Percentiles rank a stretch among this genome's conserved stretches.
These are phyloP conservation scores for Spilogale gracilis DNA, from an alignment of 2,113 vertebrate genomes.

Conservation along the genomic window DNA sequence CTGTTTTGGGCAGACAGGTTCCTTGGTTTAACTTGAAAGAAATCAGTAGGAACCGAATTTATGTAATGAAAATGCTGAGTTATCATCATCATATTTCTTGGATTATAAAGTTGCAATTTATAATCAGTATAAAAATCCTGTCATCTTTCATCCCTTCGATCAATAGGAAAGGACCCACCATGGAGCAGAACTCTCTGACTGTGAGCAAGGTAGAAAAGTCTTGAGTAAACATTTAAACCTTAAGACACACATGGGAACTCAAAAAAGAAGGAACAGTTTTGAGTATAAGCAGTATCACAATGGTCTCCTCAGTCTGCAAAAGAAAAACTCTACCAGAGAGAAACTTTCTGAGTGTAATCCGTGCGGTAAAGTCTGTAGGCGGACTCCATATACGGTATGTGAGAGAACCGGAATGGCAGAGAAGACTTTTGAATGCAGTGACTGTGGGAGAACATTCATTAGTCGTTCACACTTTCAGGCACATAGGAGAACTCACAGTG, in stretches of 20 bases:
- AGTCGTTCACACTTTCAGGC: background rate
- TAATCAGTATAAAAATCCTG: background rate
- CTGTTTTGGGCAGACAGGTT: background rate
- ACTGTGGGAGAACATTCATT: background rate
- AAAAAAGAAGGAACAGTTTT: background rate
- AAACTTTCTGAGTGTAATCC: background rate
- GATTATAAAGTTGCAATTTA: background rate
- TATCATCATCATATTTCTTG: background rate
- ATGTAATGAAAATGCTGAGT: background rate
- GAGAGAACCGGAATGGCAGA: background rate
- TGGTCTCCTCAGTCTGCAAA: background rate
- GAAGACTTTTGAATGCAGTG: background rate
- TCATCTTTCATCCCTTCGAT: background rate
- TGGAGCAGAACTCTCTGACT: background rate
- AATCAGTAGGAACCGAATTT: background rate
- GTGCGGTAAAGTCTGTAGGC: background rate
- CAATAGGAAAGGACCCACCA: background rate
- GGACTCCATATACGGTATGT: background rate
- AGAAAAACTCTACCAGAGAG: background rate
- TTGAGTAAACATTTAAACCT: conserved; percentile 51
- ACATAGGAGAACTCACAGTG: background rate
- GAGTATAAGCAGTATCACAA: background rate
- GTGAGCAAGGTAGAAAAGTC: background rate
- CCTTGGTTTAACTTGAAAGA: background rate
- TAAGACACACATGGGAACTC: conserved; percentile 1